Evolutionary conservation across 2,888 invertebrate genomes (phyloP), one percentile per base, ranked within the genome.

Genomic region (Ceriagrion tenellum): DNA sequence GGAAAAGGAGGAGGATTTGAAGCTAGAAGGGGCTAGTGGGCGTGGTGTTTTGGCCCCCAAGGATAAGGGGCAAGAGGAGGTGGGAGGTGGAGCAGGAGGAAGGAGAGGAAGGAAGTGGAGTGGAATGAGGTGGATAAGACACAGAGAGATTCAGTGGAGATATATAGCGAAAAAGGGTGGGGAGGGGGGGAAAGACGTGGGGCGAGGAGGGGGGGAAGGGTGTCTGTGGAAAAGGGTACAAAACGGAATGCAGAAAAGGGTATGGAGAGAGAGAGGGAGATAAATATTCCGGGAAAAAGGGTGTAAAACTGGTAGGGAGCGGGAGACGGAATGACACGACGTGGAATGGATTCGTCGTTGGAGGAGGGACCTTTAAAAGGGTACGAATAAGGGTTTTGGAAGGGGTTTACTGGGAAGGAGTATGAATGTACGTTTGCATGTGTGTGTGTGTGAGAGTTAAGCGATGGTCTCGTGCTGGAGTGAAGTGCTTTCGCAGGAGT

Each of bases 101-200:
- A 81, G 81, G 13, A 47, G 47, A 81, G 81, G 30, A 30, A 81
- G 81, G 81, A 81, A 81, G 81, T 35, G 81, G 81, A 81, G 81
- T 81, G 81, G 81, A 81, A 81, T 81, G 81, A 81, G 81, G 30
- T 81, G 81, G 81, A 81, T 81, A 35, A 81, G 81, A 81, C 81
- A 81, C 13, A 81, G 81, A 81, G 81, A 81, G 12, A 69, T 69
- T 81, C 81, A 47, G 47, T 47, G 35, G 10, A 81, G 81, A 81
- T 81, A 81, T 81, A 81, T 81, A 13, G 81, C 81, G 30, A 47
- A 47, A 47, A 47, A 47, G 47, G 47, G 47, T 47, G 47, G 47
- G 18, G 35, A 16, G 81, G 47, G 18, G 35, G 4, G 81, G 47
- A 47, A 47, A 47, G 47, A 47, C 47, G 8, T 47, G 47, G 47